A percentile compares a stretch with the other conserved stretches of the same genome.
Evolutionary conservation across 37 sponge, comb jelly and placozoan genomes (phyloP).

Genomic region (Oopsacas minuta): DNA sequence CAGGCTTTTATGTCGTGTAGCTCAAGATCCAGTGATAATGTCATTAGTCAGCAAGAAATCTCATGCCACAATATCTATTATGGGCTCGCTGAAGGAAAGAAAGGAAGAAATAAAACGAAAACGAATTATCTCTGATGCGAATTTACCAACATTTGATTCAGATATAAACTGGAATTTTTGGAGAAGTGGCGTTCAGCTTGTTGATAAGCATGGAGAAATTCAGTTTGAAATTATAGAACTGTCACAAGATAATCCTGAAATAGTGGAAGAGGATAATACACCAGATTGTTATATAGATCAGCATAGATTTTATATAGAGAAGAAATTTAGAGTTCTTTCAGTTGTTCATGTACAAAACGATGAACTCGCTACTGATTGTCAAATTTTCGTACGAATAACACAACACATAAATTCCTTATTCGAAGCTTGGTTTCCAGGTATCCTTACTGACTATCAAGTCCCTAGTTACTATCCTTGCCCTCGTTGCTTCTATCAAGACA

Average conservation of each 20-base stretch:
- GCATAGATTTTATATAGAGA: neutral
- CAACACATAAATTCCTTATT: constrained; percentile 52
- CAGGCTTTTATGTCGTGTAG: constrained; percentile 58
- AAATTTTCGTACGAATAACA: constrained; percentile 44
- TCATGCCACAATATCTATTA: neutral
- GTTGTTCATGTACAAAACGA: neutral
- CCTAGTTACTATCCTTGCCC: neutral
- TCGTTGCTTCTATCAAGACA: neutral
- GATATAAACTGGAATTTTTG: constrained; percentile 45
- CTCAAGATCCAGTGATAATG: constrained; percentile 41
- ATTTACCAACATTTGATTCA: neutral
- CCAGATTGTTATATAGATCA: neutral
- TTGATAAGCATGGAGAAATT: neutral
- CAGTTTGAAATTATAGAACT: neutral
- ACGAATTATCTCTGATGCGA: neutral
- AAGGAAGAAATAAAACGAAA: neutral
- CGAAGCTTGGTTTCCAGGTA: constrained; percentile 50
- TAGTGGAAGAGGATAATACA: neutral
- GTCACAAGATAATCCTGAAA: neutral
- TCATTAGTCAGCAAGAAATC: neutral
- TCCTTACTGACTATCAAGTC: constrained; percentile 15
- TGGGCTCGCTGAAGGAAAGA: neutral
- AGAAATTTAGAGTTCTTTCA: neutral
- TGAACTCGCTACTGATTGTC: neutral
- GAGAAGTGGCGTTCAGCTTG: constrained; percentile 37